Evolutionary conservation across 2,797 vertebrate species (phyloP).

Genomic region (Liparis tanakae): DNA sequence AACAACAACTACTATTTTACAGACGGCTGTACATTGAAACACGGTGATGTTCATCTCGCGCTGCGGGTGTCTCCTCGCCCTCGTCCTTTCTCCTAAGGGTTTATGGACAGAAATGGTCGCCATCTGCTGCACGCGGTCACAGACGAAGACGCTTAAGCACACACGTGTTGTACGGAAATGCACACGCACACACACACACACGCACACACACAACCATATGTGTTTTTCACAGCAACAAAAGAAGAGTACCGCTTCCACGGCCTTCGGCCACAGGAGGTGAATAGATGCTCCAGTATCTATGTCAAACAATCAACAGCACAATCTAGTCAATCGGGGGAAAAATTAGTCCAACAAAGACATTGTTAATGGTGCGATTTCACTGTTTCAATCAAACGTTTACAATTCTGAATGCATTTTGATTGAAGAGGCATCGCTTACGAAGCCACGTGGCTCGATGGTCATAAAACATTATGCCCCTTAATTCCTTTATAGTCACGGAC

Average conservation of each 20-base stretch:
- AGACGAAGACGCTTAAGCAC: conserved; percentile 37
- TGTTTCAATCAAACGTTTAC: conserved; percentile 72
- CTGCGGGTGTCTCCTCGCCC: conserved; percentile 41
- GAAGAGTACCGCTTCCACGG: conserved; percentile 52
- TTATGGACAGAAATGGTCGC: conserved; percentile 49
- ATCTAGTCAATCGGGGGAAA: conserved; percentile 62
- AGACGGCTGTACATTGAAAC: conserved; percentile 73
- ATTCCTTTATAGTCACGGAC: conserved; percentile 71
- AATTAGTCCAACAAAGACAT: conserved; percentile 77
- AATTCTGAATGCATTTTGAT: conserved; percentile 77
- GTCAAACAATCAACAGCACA: conserved; percentile 77
- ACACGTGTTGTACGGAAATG: conserved; percentile 38
- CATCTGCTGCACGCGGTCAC: conserved; percentile 48
- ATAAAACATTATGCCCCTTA: conserved; percentile 71
- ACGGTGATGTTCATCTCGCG: conserved; percentile 57
- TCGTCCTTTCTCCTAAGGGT: conserved; percentile 40
- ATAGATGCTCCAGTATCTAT: conserved; percentile 58
- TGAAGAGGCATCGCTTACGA: conserved; percentile 74
- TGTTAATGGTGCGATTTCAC: conserved; percentile 73
- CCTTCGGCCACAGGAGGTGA: conserved; percentile 56
- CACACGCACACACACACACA: conserved; percentile 18
- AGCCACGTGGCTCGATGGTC: conserved; percentile 68
- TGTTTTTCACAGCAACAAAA: conserved; percentile 74
- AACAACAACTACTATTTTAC: conserved; percentile 70
- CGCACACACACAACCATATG: conserved; percentile 61